Conservation (phyloP, 2,797 vertebrate species). For the Nannoperca obscura region DNA sequence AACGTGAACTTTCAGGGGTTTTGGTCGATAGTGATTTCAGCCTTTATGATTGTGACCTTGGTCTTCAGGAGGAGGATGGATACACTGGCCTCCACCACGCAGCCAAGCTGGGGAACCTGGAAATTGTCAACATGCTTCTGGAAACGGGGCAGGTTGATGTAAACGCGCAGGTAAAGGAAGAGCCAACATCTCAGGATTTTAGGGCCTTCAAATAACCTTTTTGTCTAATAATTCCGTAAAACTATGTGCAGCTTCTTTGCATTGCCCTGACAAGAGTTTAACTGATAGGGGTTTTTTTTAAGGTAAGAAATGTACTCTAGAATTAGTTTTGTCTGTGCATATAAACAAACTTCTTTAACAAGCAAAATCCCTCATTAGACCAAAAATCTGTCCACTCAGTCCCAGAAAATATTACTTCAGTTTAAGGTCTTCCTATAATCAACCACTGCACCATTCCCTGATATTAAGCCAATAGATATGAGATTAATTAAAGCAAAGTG, state of each 20-base stretch:
- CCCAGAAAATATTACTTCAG: background rate
- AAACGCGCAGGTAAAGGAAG: slow-evolving; percentile 88
- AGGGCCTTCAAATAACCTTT: background rate
- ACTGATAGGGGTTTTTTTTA: background rate
- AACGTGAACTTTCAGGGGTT: background rate
- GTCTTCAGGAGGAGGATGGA: slow-evolving; percentile 91
- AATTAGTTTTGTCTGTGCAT: background rate
- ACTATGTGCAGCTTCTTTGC: background rate
- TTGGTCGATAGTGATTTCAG: background rate
- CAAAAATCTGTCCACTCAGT: background rate
- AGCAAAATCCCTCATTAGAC: background rate
- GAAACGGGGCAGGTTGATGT: slow-evolving; percentile 94
- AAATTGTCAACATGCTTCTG: slow-evolving; percentile 90
- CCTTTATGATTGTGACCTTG: background rate
- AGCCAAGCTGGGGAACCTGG: slow-evolving; percentile 91
- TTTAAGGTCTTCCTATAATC: background rate
- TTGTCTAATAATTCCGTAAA: background rate
- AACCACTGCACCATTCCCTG: background rate
- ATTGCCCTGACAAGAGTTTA: background rate
- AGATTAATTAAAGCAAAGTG: background rate
- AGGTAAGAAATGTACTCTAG: background rate
- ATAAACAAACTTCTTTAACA: background rate
- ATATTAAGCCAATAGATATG: background rate
- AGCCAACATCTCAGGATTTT: background rate
- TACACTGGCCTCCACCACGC: slow-evolving; percentile 96